Evolutionary conservation across 2,888 invertebrate species (phyloP).

Genomic region (Thereva nobilitata): DNA sequence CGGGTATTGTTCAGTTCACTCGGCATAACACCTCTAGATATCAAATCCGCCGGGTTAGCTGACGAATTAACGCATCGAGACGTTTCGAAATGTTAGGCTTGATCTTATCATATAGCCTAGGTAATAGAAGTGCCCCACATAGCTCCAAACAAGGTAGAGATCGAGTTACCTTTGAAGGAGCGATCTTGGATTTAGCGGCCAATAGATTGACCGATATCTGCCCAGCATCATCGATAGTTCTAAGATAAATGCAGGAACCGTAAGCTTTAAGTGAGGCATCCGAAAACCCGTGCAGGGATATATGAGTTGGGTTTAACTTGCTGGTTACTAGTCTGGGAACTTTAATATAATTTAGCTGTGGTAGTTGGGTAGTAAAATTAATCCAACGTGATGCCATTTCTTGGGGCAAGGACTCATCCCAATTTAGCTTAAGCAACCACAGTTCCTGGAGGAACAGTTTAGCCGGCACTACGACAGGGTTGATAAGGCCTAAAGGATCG

Average conservation of each 20-base stretch:
- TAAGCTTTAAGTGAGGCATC: constrained; percentile 35
- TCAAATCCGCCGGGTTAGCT: constrained; percentile 43
- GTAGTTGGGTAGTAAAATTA: background rate
- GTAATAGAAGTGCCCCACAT: constrained; percentile 14
- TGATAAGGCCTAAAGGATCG: constrained; percentile 16
- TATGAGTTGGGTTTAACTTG: background rate
- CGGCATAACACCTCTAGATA: constrained; percentile 36
- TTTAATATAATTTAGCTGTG: background rate
- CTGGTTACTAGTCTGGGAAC: background rate
- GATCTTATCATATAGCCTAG: constrained; percentile 1
- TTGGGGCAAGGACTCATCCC: constrained; percentile 3
- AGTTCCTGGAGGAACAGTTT: constrained; percentile 6
- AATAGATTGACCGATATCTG: background rate
- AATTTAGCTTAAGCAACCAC: constrained; percentile 1
- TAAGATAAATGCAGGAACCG: constrained; percentile 15
- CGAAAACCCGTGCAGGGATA: constrained; percentile 35
- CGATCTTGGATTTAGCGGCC: constrained; percentile 12
- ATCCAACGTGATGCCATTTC: background rate
- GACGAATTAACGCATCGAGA: constrained; percentile 40
- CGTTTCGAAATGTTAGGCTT: background rate
- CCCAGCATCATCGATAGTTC: background rate
- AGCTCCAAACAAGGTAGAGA: constrained; percentile 26
- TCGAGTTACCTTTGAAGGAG: background rate
- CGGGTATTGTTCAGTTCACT: background rate
- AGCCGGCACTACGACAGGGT: background rate